These are phyloP conservation scores for Spheniscus mendiculus DNA, from an alignment of 2,113 vertebrate species.

Conservation along the genomic window DNA sequence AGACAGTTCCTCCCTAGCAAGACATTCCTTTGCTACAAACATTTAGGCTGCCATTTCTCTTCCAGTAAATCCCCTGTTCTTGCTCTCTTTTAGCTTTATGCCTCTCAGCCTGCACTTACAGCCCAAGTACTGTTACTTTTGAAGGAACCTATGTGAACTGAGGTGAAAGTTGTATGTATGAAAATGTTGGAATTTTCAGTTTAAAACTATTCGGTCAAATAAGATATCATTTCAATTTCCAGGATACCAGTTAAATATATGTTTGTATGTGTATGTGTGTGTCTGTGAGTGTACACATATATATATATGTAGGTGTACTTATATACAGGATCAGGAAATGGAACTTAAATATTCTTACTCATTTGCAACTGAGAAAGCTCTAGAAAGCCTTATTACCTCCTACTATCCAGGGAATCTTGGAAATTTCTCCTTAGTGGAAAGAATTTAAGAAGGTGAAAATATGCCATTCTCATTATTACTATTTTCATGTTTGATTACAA, in stretches of 20 bases:
- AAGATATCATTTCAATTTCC: neutral
- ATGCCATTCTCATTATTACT: neutral
- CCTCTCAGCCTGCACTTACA: neutral
- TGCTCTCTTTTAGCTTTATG: neutral
- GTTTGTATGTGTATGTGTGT: neutral
- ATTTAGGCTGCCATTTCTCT: neutral
- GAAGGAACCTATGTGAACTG: neutral
- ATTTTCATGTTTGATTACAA: neutral
- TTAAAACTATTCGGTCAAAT: neutral
- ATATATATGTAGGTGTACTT: neutral
- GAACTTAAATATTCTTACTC: neutral
- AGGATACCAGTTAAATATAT: neutral
- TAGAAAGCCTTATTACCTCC: neutral
- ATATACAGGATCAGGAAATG: neutral
- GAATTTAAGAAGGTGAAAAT: neutral
- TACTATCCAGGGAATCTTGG: neutral
- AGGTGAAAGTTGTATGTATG: neutral
- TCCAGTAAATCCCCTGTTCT: neutral
- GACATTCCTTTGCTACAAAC: neutral
- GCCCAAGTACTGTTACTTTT: neutral
- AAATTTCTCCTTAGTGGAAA: neutral
- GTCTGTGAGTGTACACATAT: no score
- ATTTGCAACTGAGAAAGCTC: neutral
- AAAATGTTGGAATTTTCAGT: neutral
- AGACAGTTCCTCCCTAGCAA: neutral